phyloP scores from a whole-genome alignment of 2,113 vertebrate genomes.

The Enhydra lutris region DNA sequence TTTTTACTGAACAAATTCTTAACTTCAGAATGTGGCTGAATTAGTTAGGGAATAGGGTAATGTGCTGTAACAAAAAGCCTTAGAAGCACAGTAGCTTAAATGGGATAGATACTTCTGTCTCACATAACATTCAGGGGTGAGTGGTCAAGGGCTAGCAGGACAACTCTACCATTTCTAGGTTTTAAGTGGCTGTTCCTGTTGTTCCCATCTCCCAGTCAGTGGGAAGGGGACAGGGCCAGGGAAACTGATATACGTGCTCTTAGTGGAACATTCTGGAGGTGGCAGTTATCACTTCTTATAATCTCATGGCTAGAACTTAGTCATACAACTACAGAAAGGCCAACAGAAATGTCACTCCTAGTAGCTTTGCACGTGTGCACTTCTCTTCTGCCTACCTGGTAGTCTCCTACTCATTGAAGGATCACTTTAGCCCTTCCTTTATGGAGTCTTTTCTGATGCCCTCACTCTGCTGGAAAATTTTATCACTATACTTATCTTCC shows the following conservation, averaged over 20 bases:
- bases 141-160: background rate
- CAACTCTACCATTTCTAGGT: background rate
- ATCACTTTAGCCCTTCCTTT: background rate
- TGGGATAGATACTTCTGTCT: background rate
- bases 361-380: background rate
- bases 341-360: background rate
- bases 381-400: background rate
- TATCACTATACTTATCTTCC: background rate
- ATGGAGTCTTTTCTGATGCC: background rate
- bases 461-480: background rate
- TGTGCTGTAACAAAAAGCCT: background rate
- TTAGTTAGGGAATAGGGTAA: background rate
- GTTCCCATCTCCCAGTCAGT: background rate
- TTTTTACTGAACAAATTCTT: background rate
- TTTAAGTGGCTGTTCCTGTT: background rate
- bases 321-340: background rate
- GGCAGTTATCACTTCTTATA: background rate
- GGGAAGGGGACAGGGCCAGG: background rate
- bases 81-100: background rate
- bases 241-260: background rate
- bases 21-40: background rate
- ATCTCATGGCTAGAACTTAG: background rate
- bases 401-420: background rate
- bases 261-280: background rate
- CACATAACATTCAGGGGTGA: background rate